Evolutionary conservation across 2,797 vertebrate species (phyloP), one percentile per base, ranked within the genome.

Genomic region (Octomys mimax): DNA sequence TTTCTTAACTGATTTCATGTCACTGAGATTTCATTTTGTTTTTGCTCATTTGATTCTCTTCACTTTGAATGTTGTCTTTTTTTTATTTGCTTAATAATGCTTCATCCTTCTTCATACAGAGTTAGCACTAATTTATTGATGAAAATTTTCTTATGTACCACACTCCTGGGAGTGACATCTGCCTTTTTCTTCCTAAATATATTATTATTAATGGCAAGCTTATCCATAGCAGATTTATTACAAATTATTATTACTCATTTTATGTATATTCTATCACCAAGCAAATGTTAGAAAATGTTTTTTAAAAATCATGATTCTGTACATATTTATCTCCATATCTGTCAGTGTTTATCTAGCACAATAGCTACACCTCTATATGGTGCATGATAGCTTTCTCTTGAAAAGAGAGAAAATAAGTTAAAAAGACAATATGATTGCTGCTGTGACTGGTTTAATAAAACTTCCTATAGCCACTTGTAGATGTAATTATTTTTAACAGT

Each of bases 311-410:
- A 75, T 81, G 26, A 21, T 86, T 52, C 9, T 21, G 46, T 59
- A 71, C 10, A 92, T 70, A 87, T 88, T 83, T 75, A 87, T 84
- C 18, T 97, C 13, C 52, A 5, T 88, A 86, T 66, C 26, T 92
- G 26, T 94, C 2, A 22, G 26, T 83, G 9, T 83, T 82, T 79
- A 83, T 59, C 91, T 46, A 83, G 36, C 14, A 88, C 71, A 9
- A 85, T 79, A 92, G 86, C 80, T 86, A 71, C 62, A 94, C 73
- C 6, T 61, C 64, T 31, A 31, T 14, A 18, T 68, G 31, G 18
- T 14, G 6, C 31, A 6, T 33, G 33, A 33, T 68, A 68, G 31
- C 14, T 6, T 75, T 9, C 1, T 91, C 16, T 70, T 92, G 6
- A 24, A 80, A 92, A 82, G 36, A 70, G 12, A 88, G 90, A 89